Percentiles rank a stretch among this genome's conserved stretches.
phyloP scores from a whole-genome alignment of 2,888 invertebrate genomes.

The Aphelenchoides bicaudatus region DNA sequence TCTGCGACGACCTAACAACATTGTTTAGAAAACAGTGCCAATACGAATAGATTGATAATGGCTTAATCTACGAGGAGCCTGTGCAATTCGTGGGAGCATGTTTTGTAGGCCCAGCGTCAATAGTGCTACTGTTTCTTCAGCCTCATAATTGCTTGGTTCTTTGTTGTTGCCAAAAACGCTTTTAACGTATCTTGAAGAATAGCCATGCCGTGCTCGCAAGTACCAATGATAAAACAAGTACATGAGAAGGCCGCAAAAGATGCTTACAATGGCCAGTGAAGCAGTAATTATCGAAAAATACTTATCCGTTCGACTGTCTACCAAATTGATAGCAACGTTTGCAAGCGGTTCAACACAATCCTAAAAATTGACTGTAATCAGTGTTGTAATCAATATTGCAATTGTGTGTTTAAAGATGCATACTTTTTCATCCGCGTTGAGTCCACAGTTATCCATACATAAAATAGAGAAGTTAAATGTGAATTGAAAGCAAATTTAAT shows the following conservation, averaged over 20 bases:
- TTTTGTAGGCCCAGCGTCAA: conserved; percentile 31
- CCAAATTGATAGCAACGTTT: conserved; percentile 18
- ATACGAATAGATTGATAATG: no score
- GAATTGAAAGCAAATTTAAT: no score
- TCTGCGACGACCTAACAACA: no score
- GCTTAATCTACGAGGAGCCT: no score
- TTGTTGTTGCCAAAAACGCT: conserved; percentile 23
- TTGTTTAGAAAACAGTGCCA: no score
- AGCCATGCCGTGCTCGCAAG: conserved; percentile 16
- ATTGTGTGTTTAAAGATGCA: no score
- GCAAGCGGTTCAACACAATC: conserved; percentile 20
- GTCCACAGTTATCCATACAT: conserved; percentile 39
- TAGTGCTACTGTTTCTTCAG: conserved; percentile 37
- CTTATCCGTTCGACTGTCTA: conserved; percentile 16
- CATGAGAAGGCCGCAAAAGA: conserved; percentile 18
- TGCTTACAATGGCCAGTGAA: conserved; percentile 14
- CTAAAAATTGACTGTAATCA: no score
- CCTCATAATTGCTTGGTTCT: conserved; percentile 20
- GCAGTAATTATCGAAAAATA: conserved; percentile 14
- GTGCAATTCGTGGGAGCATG: conserved; percentile 22
- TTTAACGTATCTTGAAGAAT: conserved; percentile 19
- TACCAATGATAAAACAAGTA: conserved; percentile 27
- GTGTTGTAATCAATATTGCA: no score
- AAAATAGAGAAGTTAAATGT: no score
- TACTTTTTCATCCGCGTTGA: conserved; percentile 35